Evolutionary conservation across 1,140 invertebrate species (phyloP).

Genomic region (Heliconius congener): DNA sequence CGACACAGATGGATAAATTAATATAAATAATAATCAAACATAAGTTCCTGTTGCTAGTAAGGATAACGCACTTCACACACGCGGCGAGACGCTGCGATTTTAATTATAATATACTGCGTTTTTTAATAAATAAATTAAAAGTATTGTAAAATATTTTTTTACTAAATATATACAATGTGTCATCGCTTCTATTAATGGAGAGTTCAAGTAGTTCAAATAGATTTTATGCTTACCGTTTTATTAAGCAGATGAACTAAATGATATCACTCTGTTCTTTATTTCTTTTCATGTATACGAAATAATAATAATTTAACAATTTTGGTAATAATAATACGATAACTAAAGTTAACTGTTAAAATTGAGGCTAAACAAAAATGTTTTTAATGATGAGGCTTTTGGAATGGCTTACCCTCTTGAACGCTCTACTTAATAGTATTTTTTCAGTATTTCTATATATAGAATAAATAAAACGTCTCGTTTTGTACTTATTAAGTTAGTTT

Average conservation of each 20-base stretch:
- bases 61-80: conserved; percentile 50
- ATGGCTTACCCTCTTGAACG: background rate
- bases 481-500: conserved; percentile 10
- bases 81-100: conserved; percentile 41
- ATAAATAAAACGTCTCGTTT: conserved; percentile 9
- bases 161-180: background rate
- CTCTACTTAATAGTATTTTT: background rate
- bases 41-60: conserved; percentile 64
- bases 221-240: too few species aligned
- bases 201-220: background rate
- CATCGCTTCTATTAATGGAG: background rate
- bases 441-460: conserved; percentile 5
- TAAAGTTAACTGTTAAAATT: too few species aligned
- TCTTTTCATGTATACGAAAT: too few species aligned
- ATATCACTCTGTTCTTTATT: too few species aligned
- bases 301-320: too few species aligned
- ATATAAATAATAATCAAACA: conserved; percentile 15
- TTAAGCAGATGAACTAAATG: background rate
- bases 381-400: background rate
- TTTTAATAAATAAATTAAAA: background rate
- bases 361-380: background rate
- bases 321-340: too few species aligned
- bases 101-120: background rate
- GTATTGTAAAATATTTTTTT: background rate
- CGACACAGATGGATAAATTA: conserved; percentile 40